Conservation (phyloP, 2,888 invertebrate species). For the Coremacera marginata region DNA sequence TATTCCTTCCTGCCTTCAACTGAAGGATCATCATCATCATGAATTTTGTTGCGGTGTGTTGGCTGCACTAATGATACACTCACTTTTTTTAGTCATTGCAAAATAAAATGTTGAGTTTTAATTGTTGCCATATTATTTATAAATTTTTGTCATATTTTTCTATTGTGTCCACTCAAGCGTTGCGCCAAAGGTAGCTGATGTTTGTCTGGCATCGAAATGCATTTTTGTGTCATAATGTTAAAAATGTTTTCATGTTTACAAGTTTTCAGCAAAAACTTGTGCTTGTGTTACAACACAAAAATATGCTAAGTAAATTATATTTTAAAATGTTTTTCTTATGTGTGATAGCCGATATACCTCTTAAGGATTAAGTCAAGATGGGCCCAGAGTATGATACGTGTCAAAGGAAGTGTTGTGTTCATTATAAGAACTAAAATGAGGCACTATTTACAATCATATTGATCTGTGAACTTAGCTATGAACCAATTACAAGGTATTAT, state of each 20-base stretch:
- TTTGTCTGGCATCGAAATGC: conserved; percentile 13
- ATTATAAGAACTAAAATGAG: too few relatives aligned
- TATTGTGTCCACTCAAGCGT: not conserved
- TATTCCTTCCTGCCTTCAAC: not conserved
- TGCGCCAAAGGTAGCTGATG: not conserved
- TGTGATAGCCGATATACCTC: too few relatives aligned
- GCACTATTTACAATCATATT: too few relatives aligned
- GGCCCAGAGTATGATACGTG: too few relatives aligned
- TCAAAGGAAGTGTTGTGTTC: too few relatives aligned
- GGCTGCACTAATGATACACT: not conserved
- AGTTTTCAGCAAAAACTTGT: not conserved
- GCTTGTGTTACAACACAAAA: too few relatives aligned
- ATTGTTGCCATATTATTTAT: conserved; percentile 22
- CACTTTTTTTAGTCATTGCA: not conserved
- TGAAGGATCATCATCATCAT: not conserved
- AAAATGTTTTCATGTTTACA: not conserved
- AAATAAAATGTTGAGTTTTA: conserved; percentile 10
- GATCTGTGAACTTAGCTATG: too few relatives aligned
- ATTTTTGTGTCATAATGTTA: not conserved
- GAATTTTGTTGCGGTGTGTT: not conserved
- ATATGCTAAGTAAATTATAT: too few relatives aligned
- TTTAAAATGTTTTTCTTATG: too few relatives aligned
- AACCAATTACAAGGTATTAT: too few relatives aligned
- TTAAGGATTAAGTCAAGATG: too few relatives aligned
- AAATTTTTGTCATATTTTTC: not conserved